Percentiles rank a stretch among this genome's conserved stretches.
phyloP scores from a whole-genome alignment of 2,797 vertebrate genomes.

The Malurus leucopterus region DNA sequence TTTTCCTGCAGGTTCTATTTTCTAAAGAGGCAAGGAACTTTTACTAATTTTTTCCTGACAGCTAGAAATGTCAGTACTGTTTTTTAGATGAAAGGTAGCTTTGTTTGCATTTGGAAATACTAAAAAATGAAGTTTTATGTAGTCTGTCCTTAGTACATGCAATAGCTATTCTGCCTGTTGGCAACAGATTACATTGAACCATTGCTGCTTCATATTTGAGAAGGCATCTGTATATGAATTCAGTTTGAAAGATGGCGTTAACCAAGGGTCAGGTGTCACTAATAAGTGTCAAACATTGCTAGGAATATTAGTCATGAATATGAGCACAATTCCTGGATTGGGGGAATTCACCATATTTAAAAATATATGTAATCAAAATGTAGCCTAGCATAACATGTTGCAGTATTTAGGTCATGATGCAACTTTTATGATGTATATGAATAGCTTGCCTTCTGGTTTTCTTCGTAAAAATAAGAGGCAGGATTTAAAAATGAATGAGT shows the following conservation, averaged over 20 bases:
- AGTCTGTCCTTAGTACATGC: neutral
- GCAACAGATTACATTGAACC: neutral
- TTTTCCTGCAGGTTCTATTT: neutral
- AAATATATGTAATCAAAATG: neutral
- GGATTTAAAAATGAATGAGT: neutral
- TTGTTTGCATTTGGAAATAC: neutral
- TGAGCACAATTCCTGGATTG: neutral
- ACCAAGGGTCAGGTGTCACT: neutral
- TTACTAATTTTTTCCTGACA: neutral
- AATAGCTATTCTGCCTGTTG: neutral
- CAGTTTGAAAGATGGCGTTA: neutral
- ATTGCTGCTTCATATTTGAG: neutral
- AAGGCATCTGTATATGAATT: neutral
- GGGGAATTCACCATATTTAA: neutral
- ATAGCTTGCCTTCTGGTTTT: neutral
- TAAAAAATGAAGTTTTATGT: neutral
- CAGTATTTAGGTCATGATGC: neutral
- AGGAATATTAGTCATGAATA: neutral
- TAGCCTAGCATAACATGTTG: neutral
- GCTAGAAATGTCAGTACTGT: neutral
- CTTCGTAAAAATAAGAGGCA: neutral
- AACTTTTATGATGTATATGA: neutral
- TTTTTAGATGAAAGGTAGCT: neutral
- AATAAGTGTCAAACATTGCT: neutral
- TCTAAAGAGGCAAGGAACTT: neutral